Evolutionary conservation across 2,888 invertebrate genomes (phyloP), one percentile per base, ranked within the genome.

Genomic region (Rotaria socialis): DNA sequence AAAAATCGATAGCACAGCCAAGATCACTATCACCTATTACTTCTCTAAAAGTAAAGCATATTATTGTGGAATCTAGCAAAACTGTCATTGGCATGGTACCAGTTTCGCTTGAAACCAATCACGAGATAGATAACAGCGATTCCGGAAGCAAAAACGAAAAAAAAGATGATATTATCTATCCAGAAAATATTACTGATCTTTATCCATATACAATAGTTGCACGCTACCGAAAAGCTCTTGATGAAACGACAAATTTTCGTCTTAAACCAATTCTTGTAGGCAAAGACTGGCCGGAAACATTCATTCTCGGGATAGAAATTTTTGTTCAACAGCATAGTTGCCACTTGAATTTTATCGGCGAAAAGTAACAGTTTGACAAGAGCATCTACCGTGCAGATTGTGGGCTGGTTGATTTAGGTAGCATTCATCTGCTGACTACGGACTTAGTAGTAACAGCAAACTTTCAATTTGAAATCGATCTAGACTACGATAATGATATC

Each of bases 341-440:
- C 4, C 22, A 80, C 0, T n/a, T 80, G 24, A 47, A 8, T 11
- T 80, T 80, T 7, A 80, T 47, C 2, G n/a, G 4, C 47, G 47
- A 80, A 0, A 47, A 80, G 4, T 47, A 47, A 24, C 47, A 11
- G n/a, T 47, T 47, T n/a, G 47, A 43, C 11, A 43, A 43, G 22
- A 80, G 80, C 10, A 80, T 80, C 47, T 47, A 80, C n/a, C 80
- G n/a, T 24, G 47, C 80, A 22, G 47, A 43, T n/a, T 80, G 80
- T n/a, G 80, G 80, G 43, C 8, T 47, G 14, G 47, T n/a, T 16
- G 47, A 80, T 43, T 80, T 80, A 47, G 80, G 80, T 11, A 80
- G 47, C 35, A 80, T 80, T 47, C 47, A 80, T 47, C 22, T 80
- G 0, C 10, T 80, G n/a, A 47, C 80, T 10, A 80, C 43, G 2